phyloP scores from a whole-genome alignment of 37 sponge, comb jelly and placozoan genomes.

The Ephydatia muelleri region DNA sequence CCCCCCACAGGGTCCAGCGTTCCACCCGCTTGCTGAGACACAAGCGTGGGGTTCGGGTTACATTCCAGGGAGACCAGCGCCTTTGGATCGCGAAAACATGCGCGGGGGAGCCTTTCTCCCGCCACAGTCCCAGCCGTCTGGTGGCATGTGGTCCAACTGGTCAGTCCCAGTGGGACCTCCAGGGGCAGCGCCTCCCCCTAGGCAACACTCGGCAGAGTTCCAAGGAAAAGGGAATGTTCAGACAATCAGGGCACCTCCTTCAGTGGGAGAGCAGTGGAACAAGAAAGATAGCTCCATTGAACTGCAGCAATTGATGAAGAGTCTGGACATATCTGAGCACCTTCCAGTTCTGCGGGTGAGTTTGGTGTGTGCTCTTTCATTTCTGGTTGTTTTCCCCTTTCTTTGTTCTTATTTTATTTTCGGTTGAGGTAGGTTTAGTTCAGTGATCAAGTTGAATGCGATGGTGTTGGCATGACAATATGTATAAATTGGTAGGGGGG shows the following conservation, averaged over 20 bases:
- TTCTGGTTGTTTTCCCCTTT: too few species aligned
- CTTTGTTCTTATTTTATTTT: too few species aligned
- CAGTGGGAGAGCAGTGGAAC: neutral
- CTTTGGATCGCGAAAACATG: neutral
- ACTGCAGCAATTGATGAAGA: conserved; percentile 53
- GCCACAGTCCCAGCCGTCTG: neutral
- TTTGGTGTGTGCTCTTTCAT: too few species aligned
- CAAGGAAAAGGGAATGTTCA: too few species aligned
- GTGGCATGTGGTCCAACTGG: neutral
- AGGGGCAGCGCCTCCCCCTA: conserved; percentile 8
- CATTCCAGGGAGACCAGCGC: neutral
- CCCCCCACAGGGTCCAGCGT: conserved; percentile 2
- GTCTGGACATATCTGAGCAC: conserved; percentile 62
- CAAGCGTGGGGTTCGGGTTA: conserved; percentile 3
- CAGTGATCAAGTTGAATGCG: too few species aligned
- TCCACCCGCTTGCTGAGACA: neutral
- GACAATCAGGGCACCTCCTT: too few species aligned
- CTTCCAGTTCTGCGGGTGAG: conserved; percentile 45
- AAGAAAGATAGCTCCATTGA: neutral
- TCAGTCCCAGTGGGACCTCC: neutral
- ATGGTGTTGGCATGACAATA: too few species aligned
- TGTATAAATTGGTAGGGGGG: too few species aligned
- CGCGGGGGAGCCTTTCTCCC: neutral
- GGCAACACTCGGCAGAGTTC: neutral
- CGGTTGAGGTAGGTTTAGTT: too few species aligned